Percentiles rank a stretch among this genome's conserved stretches.
These are phyloP conservation scores for Felis catus DNA, from an alignment of 2,113 vertebrate species.

Conservation along the genomic window F.catus_Fca126_mat1.0 CM031412.1:112233501-112234000, in stretches of 20 bases:
- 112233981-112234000: background rate
- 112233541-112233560: background rate
- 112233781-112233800: background rate
- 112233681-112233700: background rate
- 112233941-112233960: background rate
- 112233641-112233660: background rate
- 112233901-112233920: background rate
- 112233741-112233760: background rate
- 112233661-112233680: background rate
- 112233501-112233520: slow-evolving; percentile 40
- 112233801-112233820: rapidly evolving
- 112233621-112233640: background rate
- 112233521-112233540: background rate
- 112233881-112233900: background rate
- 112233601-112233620: background rate
- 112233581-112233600: background rate
- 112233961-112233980: background rate
- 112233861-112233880: rapidly evolving
- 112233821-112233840: background rate
- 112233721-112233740: background rate
- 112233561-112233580: background rate
- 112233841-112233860: background rate
- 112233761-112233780: background rate
- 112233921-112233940: background rate
- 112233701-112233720: background rate